Evolutionary conservation across 2,888 invertebrate species (phyloP).

Genomic region (Brachyopa scutellaris): DNA sequence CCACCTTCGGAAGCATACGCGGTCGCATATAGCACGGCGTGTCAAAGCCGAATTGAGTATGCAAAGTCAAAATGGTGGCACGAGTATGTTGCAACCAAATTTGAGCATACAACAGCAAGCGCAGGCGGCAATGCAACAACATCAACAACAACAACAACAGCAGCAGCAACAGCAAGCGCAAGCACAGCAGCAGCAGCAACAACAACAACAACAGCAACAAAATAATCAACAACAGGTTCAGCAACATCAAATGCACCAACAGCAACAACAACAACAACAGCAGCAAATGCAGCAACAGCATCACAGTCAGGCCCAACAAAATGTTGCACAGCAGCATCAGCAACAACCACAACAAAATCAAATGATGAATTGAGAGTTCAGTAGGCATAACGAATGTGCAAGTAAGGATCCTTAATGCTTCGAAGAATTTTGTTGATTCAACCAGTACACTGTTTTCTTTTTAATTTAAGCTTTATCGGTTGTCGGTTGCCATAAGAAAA

Average conservation of each 20-base stretch:
- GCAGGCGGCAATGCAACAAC: constrained; percentile 78
- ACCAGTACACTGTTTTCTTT: too few species aligned
- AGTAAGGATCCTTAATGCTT: constrained; percentile 65
- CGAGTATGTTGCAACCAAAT: constrained; percentile 80
- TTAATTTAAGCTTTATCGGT: too few species aligned
- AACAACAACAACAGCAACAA: constrained; percentile 83
- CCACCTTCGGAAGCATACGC: constrained; percentile 91
- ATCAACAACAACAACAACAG: constrained; percentile 75
- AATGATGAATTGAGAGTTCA: constrained; percentile 68
- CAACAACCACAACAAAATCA: constrained; percentile 73
- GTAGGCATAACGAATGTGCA: constrained; percentile 65
- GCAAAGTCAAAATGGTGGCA: constrained; percentile 80
- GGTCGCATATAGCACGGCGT: constrained; percentile 91
- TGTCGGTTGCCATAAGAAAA: too few species aligned
- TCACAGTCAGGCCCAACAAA: constrained; percentile 77
- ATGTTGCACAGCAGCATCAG: constrained; percentile 75
- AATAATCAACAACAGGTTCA: constrained; percentile 72
- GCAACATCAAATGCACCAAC: constrained; percentile 76
- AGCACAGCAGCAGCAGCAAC: constrained; percentile 76
- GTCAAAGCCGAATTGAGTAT: constrained; percentile 87
- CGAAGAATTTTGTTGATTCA: constrained; percentile 65
- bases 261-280: constrained; percentile 73
- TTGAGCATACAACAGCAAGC: constrained; percentile 77
- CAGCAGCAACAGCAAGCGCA: constrained; percentile 72
- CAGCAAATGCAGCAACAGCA: constrained; percentile 75